phyloP scores from a whole-genome alignment of 1,140 invertebrate genomes.

The Caerostris extrusa region DNA sequence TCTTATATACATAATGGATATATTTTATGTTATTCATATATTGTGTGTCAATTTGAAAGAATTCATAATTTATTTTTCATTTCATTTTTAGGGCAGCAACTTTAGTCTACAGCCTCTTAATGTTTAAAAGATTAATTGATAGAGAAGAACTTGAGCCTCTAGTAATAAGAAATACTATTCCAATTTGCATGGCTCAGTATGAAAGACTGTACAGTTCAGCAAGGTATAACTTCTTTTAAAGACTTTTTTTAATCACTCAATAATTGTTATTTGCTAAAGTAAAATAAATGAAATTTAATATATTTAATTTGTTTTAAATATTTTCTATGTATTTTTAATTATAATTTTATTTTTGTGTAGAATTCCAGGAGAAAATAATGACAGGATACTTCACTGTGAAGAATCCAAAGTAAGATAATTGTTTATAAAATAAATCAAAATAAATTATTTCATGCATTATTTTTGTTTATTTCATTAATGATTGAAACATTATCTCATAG shows the following conservation, averaged over 20 bases:
- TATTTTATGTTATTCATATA: too few species aligned
- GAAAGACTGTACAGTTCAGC: conserved; percentile 81
- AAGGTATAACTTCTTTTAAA: conserved; percentile 79
- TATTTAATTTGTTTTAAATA: conserved; percentile 22
- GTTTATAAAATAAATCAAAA: background rate
- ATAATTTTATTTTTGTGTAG: conserved; percentile 78
- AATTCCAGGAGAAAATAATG: conserved; percentile 83
- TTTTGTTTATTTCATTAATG: conserved; percentile 18
- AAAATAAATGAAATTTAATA: background rate
- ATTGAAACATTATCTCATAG: conserved; percentile 77
- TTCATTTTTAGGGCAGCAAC: conserved; percentile 81
- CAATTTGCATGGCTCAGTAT: conserved; percentile 82
- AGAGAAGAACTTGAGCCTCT: conserved; percentile 83
- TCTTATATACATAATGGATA: too few species aligned
- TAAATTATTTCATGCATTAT: background rate
- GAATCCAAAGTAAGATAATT: conserved; percentile 73
- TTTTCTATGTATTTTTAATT: conserved; percentile 50
- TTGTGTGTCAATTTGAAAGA: too few species aligned
- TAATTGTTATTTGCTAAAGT: too few species aligned
- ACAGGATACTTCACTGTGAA: conserved; percentile 79
- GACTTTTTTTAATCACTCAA: background rate
- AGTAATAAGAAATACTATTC: conserved; percentile 82
- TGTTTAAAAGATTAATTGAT: conserved; percentile 82
- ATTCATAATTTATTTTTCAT: background rate
- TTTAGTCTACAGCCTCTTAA: conserved; percentile 81